A percentile compares a stretch with the other conserved stretches of the same genome.
phyloP scores from a whole-genome alignment of 2,888 invertebrate species.

The Dusona sp. region DNA sequence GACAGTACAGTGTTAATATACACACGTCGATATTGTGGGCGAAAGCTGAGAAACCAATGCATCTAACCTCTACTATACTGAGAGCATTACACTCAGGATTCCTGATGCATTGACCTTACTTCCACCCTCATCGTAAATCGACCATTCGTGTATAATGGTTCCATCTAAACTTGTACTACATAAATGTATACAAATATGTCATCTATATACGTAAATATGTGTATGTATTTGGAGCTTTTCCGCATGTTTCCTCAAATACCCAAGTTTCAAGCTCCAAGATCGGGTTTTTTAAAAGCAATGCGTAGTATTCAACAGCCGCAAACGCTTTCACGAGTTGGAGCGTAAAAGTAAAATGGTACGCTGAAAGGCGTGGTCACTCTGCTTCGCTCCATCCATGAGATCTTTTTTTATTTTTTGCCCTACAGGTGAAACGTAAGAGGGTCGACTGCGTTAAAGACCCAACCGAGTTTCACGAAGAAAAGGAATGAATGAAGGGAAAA shows the following conservation, averaged over 20 bases:
- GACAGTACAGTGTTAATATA: conserved; percentile 31
- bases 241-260: conserved; percentile 8
- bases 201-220: background rate
- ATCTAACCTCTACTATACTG: conserved; percentile 2
- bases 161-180: background rate
- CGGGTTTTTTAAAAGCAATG: conserved; percentile 45
- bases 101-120: conserved; percentile 49
- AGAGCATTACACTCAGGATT: conserved; percentile 38
- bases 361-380: conserved; percentile 64
- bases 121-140: conserved; percentile 41
- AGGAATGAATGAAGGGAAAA: background rate
- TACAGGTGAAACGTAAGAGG: conserved; percentile 41
- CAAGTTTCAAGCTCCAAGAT: conserved; percentile 15
- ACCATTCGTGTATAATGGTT: conserved; percentile 1
- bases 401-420: conserved; percentile 14
- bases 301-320: conserved; percentile 16
- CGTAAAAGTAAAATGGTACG: conserved; percentile 64
- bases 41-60: conserved; percentile 40
- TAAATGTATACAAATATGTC: conserved; percentile 2
- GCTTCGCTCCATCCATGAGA: conserved; percentile 27
- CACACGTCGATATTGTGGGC: background rate
- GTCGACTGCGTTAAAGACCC: conserved; percentile 34
- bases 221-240: conserved; percentile 11
- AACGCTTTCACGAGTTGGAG: conserved; percentile 60
- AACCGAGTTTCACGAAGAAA: background rate